phyloP scores from a whole-genome alignment of 2,113 vertebrate species.

The Tachuris rubrigastra region DNA sequence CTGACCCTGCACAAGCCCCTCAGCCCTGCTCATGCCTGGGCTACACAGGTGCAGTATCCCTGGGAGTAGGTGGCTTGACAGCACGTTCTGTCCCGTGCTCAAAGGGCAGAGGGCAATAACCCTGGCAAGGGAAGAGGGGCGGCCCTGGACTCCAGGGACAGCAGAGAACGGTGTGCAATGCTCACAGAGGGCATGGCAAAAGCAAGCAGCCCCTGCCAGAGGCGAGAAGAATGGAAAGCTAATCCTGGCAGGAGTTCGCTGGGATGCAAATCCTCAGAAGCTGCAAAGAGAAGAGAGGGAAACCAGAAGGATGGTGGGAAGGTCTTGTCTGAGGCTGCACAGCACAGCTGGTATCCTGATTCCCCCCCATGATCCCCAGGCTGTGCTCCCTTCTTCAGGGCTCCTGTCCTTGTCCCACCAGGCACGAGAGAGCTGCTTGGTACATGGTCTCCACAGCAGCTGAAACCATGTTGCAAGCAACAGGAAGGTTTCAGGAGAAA shows the following conservation, averaged over 20 bases:
- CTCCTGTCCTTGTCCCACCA: neutral
- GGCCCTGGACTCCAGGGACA: neutral
- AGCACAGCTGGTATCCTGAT: neutral
- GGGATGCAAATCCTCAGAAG: neutral
- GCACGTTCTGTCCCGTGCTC: neutral
- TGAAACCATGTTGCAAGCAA: neutral
- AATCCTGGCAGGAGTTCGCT: neutral
- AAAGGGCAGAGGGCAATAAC: neutral
- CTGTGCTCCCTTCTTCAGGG: neutral
- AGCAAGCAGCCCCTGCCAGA: neutral
- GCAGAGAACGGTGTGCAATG: neutral
- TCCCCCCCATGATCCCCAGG: neutral
- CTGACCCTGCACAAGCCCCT: neutral
- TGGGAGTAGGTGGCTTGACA: neutral
- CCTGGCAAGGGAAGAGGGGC: neutral
- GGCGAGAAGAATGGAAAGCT: neutral
- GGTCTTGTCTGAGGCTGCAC: neutral
- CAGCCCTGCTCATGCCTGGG: neutral
- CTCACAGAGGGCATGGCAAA: accelerated
- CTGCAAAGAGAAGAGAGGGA: neutral
- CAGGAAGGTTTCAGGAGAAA: neutral
- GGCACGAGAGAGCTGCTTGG: neutral
- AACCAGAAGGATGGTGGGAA: neutral
- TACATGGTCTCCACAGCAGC: neutral
- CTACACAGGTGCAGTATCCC: accelerated